Percentiles rank a stretch among this genome's conserved stretches.
Evolutionary conservation across 1,140 invertebrate genomes (phyloP).

Genomic region (Myzus persicae): DNA sequence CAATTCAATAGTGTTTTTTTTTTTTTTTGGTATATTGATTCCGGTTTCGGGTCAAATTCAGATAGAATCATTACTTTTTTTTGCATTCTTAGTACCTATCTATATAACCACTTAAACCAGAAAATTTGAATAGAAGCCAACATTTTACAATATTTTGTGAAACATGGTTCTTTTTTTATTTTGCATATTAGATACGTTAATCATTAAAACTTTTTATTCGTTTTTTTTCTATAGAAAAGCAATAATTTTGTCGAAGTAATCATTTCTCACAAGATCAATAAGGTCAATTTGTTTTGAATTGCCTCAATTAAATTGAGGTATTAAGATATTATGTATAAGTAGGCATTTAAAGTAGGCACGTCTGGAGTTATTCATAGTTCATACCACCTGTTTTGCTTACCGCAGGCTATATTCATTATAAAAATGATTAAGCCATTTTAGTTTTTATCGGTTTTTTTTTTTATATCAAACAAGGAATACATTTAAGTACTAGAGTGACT

Average conservation of each 20-base stretch:
- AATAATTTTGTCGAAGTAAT: background rate
- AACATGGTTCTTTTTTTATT: background rate
- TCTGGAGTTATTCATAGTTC: background rate
- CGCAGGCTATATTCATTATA: background rate
- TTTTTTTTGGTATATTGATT: background rate
- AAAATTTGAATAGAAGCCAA: conserved; percentile 29
- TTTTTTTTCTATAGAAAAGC: background rate
- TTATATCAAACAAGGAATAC: background rate
- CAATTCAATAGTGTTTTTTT: background rate
- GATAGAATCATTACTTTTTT: background rate
- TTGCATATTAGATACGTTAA: background rate
- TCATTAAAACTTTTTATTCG: background rate
- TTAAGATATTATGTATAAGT: background rate
- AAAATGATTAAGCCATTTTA: background rate
- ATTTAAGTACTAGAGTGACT: background rate
- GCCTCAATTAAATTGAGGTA: background rate
- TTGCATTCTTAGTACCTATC: background rate
- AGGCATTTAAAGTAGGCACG: background rate
- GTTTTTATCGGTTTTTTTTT: background rate
- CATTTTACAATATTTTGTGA: background rate
- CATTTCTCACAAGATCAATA: background rate
- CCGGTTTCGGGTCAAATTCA: background rate
- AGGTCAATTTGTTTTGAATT: background rate
- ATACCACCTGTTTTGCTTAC: background rate
- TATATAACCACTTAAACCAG: conserved; percentile 24